These are phyloP conservation scores for Lissonota sp. DNA, from an alignment of 2,888 invertebrate genomes.

Conservation along the genomic window DNA sequence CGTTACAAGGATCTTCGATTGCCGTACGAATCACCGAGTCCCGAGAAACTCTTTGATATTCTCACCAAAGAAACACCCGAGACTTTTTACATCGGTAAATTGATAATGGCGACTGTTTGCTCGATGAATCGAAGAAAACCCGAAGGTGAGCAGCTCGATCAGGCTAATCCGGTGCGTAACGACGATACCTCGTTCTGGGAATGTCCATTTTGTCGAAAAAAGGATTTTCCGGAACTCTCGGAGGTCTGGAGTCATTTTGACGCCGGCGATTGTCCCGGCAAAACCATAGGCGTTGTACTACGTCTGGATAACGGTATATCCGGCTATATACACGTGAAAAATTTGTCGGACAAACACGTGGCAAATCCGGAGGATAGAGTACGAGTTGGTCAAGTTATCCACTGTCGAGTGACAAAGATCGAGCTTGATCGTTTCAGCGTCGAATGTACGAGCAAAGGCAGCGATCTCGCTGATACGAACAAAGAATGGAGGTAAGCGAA, in stretches of 20 bases:
- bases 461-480: slow-evolving; percentile 94
- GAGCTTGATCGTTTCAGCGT: slow-evolving; percentile 96
- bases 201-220: slow-evolving; percentile 97
- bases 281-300: slow-evolving; percentile 89
- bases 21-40: slow-evolving; percentile 90
- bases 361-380: slow-evolving; percentile 96
- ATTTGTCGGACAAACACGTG: slow-evolving; percentile 95
- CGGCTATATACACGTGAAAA: slow-evolving; percentile 95
- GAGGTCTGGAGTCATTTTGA: slow-evolving; percentile 99
- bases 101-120: slow-evolving; percentile 91
- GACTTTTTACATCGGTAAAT: slow-evolving; percentile 93
- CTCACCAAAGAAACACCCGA: slow-evolving; percentile 97
- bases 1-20: slow-evolving; percentile 94
- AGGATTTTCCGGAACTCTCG: slow-evolving; percentile 96
- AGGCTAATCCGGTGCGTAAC: slow-evolving; percentile 96
- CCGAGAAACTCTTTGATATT: slow-evolving; percentile 96
- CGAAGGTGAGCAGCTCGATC: slow-evolving; percentile 95
- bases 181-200: slow-evolving; percentile 97
- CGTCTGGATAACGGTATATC: slow-evolving; percentile 94
- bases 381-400: slow-evolving; percentile 91
- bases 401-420: slow-evolving; percentile 94
- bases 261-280: slow-evolving; percentile 95
- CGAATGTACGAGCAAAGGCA: slow-evolving; percentile 95
- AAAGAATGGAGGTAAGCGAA: slow-evolving; percentile 91
- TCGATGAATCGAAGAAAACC: slow-evolving; percentile 94